These are phyloP conservation scores for Ifrita kowaldi DNA, from an alignment of 2,113 vertebrate genomes.

Conservation along the genomic window DNA sequence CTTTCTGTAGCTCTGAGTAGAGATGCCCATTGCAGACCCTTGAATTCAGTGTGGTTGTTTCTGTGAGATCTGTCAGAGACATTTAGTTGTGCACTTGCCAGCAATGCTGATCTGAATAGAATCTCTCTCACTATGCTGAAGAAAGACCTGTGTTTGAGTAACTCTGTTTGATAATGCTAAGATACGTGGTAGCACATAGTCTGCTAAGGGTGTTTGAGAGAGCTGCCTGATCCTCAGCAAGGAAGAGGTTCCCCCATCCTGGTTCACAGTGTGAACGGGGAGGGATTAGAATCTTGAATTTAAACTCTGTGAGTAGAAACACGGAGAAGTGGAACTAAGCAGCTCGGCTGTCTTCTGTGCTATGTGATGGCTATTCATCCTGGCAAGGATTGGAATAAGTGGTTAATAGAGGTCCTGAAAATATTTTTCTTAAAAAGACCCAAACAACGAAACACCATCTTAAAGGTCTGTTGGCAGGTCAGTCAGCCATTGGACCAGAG, in stretches of 20 bases:
- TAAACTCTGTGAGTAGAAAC: neutral
- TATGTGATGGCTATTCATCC: neutral
- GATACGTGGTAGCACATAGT: rapidly evolving
- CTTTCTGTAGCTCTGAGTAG: neutral
- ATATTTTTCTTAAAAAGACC: neutral
- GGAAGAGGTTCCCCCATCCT: neutral
- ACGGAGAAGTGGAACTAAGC: neutral
- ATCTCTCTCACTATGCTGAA: neutral
- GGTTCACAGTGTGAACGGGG: neutral
- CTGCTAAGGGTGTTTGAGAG: neutral
- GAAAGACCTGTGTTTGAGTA: neutral
- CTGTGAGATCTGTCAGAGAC: neutral
- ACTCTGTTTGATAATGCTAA: neutral
- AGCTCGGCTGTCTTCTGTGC: neutral
- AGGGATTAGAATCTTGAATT: neutral
- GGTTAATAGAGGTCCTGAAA: neutral
- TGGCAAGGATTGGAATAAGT: neutral
- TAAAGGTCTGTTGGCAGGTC: neutral
- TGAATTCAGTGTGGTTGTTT: neutral
- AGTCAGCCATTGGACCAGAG: neutral
- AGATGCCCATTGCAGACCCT: neutral
- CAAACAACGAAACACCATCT: no score
- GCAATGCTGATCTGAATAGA: neutral
- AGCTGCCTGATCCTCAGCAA: neutral
- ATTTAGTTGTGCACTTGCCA: neutral